These are phyloP conservation scores for Sebastes oblongus DNA, from an alignment of 2,797 vertebrate species.

Conservation along the genomic window DNA sequence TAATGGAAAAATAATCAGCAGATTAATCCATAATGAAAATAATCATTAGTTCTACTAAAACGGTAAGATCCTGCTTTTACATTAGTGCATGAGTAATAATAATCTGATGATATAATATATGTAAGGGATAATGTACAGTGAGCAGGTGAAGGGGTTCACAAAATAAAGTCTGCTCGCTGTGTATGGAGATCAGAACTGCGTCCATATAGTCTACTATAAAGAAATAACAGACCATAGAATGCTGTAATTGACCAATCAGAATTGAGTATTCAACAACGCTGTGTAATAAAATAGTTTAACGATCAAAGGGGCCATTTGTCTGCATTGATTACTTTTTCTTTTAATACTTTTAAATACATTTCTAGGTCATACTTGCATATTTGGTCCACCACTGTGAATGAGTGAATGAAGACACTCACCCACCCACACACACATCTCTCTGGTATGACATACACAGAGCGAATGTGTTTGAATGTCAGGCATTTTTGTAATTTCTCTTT, in stretches of 20 bases:
- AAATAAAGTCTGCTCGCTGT: no score
- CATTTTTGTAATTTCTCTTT: background rate
- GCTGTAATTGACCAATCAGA: no score
- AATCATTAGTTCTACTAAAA: background rate
- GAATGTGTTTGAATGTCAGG: background rate
- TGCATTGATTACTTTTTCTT: background rate
- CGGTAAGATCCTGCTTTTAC: background rate
- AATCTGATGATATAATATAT: no score
- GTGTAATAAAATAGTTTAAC: no score
- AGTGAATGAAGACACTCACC: conserved; percentile 10
- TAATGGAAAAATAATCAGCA: background rate
- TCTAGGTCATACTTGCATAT: background rate
- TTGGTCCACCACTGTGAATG: background rate
- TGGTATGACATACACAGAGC: background rate
- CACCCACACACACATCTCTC: background rate
- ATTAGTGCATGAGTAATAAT: background rate
- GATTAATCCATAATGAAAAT: background rate
- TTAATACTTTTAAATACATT: background rate
- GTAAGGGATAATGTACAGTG: no score
- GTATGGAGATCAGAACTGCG: no score
- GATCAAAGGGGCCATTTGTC: background rate
- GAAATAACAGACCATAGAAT: no score
- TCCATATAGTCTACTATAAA: no score
- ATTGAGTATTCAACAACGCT: no score
- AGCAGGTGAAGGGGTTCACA: no score